Evolutionary conservation across 2,888 invertebrate species (phyloP), one percentile per base, ranked within the genome.

Genomic region (Caenorhabditis sp.): DNA sequence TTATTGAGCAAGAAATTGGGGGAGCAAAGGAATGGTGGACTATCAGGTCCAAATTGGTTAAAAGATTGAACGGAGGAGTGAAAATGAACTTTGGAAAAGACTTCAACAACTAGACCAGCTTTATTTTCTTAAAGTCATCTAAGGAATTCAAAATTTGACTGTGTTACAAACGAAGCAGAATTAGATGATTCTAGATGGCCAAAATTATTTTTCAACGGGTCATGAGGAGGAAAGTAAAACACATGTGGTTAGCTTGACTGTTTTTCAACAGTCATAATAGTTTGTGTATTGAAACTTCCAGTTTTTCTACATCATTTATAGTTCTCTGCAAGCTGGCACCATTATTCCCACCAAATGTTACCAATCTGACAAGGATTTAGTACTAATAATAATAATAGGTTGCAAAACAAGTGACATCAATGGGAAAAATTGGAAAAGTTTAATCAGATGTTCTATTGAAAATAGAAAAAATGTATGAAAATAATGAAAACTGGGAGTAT

Each of bases 1-100:
- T 79, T 79, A 79, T 59, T 19, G 76, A 76, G 59, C 66, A 68
- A 59, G 22, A 56, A 56, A 64, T 49, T 14, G 54, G 26, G 51
- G 24, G 10, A 16, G n/a, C 41, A 76, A 51, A 59, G 19, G 19
- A 44, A 24, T 7, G 41, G 35, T 26, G n/a, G 7, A 31, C 31
- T 64, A 19, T 31, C 22, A 22, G 28, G 44, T 24, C 16, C 22
- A 51, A 41, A 51, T 31, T 31, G 47, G 51, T 26, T 7, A 1
- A 12, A 26, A 54, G 26, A 26, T 12, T 19, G 26, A 26, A 7
- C 6, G 12, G 24, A 22, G 8, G 38, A 41, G 14, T 31, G 10
- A 35, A 16, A 59, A n/a, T 59, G 59, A 41, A 41, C 31, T 31
- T 31, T 35, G 35, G 6, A 58, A 58, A 16, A 14, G 22, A 58